Conservation (phyloP, 2,797 vertebrate species). For the Eulemur mongoz region DNA sequence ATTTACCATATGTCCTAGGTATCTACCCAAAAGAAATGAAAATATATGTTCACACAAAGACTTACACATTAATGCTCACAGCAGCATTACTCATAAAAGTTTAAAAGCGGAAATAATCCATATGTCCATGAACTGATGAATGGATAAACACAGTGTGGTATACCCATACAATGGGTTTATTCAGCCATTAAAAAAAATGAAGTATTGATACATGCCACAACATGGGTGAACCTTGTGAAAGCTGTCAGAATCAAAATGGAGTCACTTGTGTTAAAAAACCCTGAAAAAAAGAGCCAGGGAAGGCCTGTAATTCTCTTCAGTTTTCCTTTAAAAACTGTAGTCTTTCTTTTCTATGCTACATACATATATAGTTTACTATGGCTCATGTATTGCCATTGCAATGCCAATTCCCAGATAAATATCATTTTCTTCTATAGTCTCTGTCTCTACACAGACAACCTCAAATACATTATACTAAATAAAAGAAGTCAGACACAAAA, state of each 20-base stretch:
- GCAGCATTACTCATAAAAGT: not conserved
- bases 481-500: not conserved
- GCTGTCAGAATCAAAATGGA: not conserved
- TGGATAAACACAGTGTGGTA: not conserved
- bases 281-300: not conserved
- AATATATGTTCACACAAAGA: not conserved
- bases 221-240: not conserved
- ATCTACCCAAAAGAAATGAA: not conserved
- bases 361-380: not conserved
- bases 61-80: not conserved
- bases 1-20: not conserved
- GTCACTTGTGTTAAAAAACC: not conserved
- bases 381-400: not conserved
- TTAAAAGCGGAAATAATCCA: not conserved
- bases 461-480: not conserved
- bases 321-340: not conserved
- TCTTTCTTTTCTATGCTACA: not conserved
- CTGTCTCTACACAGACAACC: not conserved
- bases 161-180: not conserved
- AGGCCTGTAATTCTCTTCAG: not conserved
- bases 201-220: not conserved
- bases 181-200: not conserved
- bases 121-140: not conserved
- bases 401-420: not conserved
- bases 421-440: not conserved